Conservation (phyloP, 1,140 invertebrate genomes). For the Caenorhabditis briggsae region DNA sequence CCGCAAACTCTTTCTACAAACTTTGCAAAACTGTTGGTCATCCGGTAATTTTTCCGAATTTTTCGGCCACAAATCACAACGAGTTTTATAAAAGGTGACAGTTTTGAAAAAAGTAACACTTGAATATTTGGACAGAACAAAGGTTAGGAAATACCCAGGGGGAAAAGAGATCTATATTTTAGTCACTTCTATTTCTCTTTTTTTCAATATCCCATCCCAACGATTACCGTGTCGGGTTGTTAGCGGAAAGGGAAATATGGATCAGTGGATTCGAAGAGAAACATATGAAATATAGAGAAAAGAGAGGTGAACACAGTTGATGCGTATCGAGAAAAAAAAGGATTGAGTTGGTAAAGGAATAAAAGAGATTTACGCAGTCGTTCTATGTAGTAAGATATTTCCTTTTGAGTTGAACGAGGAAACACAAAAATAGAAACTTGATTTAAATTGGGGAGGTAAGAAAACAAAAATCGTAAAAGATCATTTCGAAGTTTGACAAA, state of each 20-base stretch:
- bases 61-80: slow-evolving; percentile 31
- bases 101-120: neutral
- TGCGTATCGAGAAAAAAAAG: slow-evolving; percentile 42
- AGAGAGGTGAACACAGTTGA: slow-evolving; percentile 45
- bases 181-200: neutral
- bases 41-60: neutral
- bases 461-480: slow-evolving; percentile 39
- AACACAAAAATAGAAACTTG: neutral
- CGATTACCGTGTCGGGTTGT: slow-evolving; percentile 42
- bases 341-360: slow-evolving; percentile 12
- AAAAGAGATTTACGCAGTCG: slow-evolving; percentile 37
- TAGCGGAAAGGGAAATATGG: neutral
- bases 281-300: neutral
- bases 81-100: slow-evolving; percentile 29
- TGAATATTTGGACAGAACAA: neutral
- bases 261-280: neutral
- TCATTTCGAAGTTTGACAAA: slow-evolving; percentile 44
- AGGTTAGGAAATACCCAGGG: slow-evolving; percentile 4
- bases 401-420: neutral
- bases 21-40: slow-evolving; percentile 50
- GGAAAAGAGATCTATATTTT: neutral
- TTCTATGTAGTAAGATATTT: neutral
- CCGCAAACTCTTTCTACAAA: neutral
- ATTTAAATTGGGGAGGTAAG: neutral
- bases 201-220: neutral